phyloP scores from a whole-genome alignment of 1,140 invertebrate genomes.

The Diprion similis region DNA sequence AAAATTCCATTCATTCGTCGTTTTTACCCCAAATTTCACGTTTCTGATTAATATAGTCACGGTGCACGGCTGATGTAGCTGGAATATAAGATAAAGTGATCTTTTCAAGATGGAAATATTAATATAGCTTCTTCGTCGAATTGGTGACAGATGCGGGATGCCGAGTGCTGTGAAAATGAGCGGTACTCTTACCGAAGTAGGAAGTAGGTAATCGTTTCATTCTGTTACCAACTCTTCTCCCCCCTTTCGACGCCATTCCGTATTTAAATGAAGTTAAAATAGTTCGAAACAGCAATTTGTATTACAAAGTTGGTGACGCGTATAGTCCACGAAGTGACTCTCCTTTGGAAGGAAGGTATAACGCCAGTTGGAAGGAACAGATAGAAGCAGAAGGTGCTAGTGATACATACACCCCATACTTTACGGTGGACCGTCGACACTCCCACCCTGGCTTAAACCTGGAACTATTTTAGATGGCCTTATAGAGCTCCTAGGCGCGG shows the following conservation, averaged over 20 bases:
- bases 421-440: no score
- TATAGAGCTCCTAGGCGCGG: no score
- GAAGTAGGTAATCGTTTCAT: neutral
- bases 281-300: constrained; percentile 53
- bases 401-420: no score
- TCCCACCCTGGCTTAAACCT: no score
- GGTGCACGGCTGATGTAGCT: no score
- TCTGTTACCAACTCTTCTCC: neutral
- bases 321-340: neutral
- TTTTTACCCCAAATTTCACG: no score
- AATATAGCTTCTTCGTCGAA: neutral
- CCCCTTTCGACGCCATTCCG: constrained; percentile 41
- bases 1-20: no score
- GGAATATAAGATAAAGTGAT: no score
- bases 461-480: no score
- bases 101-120: neutral
- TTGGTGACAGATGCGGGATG: neutral
- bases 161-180: neutral
- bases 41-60: no score
- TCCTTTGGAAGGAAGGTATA: constrained; percentile 18
- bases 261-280: constrained; percentile 55
- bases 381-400: no score
- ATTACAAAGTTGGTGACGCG: constrained; percentile 35
- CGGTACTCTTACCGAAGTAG: neutral
- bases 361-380: no score